Base-by-base conservation (phyloP, 2,888 invertebrate species). In the Epirrita christyi region DNA sequence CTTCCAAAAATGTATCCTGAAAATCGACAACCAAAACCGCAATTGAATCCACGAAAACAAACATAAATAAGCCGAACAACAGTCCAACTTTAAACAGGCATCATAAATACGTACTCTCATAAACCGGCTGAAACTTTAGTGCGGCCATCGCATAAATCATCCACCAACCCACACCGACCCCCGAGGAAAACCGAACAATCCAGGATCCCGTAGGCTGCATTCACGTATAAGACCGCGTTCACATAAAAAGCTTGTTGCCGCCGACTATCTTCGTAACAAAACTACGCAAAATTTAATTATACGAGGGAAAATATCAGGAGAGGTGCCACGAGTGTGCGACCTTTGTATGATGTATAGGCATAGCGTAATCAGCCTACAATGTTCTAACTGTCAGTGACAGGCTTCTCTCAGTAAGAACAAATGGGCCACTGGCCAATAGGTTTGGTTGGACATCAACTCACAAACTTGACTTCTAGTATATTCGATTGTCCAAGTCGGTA, bases 51-150 rank as follows among this genome's bases (percentile, higher is more conserved):
- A 50, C 53, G 54, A 61, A 63, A 68, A 71, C 68, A 59, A 71
- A 72, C 74, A 76, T 72, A 73, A 76, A 78, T 74, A 73, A 71
- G 69, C 66, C 61, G 59, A 59, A 66, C 63, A 61, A 58, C 64
- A 62, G 71, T 56, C 61, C 66, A 83, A 86, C 79, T 85, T 85
- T 76, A 78, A 80, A 80, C 76, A 69, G 72, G 74, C 67, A 73
- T 76, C 80, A 82, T 85, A 85, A 83, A 87, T 81, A 83, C 75
- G 68, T 66, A 62, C 68, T 76, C 73, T 81, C 84, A 80, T 85
- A 83, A 83, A 85, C 73, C 70, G 75, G 68, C 73, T 75, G 73
- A 75, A 73, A 72, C 71, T 75, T 78, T 74, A 68, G 66, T 60
- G 67, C 71, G 73, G 61, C 63, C 67, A 55, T 63, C 67, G 71